Evolutionary conservation across 2,113 vertebrate genomes (phyloP), one percentile per base, ranked within the genome.

Genomic region (Sinocyclocheilus anshuiensis): DNA sequence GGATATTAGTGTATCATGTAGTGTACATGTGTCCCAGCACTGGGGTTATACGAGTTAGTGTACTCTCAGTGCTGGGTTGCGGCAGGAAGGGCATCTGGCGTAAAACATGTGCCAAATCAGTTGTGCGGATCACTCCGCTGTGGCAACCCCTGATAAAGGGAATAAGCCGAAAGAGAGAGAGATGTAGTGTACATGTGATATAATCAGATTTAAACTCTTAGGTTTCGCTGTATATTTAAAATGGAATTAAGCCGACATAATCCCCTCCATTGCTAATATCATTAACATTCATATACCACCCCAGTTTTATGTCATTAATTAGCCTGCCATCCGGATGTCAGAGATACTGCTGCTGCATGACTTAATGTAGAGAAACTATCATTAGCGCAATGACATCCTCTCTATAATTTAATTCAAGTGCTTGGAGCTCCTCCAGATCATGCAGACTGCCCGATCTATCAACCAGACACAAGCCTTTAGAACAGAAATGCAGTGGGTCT

Each of bases 391-490:
- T 18, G 5, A 84, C 79, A 81, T 83, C 18, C 57, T 80, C 77
- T 42, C 26, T 65, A 65, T n/a, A 87, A 86, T 84, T 74, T 39
- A 83, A 88, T 89, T 89, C 42, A 53, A 48, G 67, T 53, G 74
- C 67, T 80, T 42, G 15, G 4, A 69, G n/a, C 82, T 63, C 63
- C 69, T 42, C 59, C 22, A 74, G 10, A 69, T 74, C 77, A 16
- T 39, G 61, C 69, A 24, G 36, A 18, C 16, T 1, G 33, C 4
- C 42, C 10, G 4, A 65, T 26, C 42, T 57, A 77, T 84, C 75
- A 83, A 85, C 63, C 65, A 72, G 48, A 75, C 20, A 16, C 7
- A 24, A 22, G 42, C 10, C 42, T 77, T 77, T 24, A 81, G 15
- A 48, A 79, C n/a, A 79, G 33, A 18, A 63, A 84, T 11, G 4